Base-by-base conservation (phyloP, 2,113 vertebrate species). In the Cyanoramphus novaezelandiae region DNA sequence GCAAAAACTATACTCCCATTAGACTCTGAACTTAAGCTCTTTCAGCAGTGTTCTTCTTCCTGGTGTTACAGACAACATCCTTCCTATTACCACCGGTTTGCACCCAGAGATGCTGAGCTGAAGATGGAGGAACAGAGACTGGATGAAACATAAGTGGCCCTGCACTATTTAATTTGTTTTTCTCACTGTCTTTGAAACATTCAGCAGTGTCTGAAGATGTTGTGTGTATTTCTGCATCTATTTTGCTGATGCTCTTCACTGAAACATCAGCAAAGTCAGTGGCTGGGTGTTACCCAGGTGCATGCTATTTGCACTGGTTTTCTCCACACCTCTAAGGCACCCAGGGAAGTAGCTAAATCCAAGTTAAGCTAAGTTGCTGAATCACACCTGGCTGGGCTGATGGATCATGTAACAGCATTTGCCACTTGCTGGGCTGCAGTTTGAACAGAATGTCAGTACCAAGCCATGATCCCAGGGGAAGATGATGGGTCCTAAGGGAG, bases 41-140 rank as follows among this genome's bases (percentile, higher is more conserved):
- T 52, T 29, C 33, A 52, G 35, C 7, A 75, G 2, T 11, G 41
- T 23, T 55, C 11, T 57, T 41, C 39, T 65, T 84, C 59, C 28
- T 55, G 33, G 13, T 55, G 44, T 59, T 23, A 60, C 0, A 0
- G 35, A 31, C 17, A 39, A 6, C 1, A 1, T 50, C 37, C 21
- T 67, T 86, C 25, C 33, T 62, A 15, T 33, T 50, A 68, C 67
- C 5, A 3, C 19, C 35, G 46, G 11, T 53, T 67, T 68, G 12
- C 14, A 67, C 20, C 17, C 25, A 50, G 65, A 50, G 27, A 46
- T 0, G 0, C 5, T 83, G 14, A 77, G 19, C 33, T 88, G 71
- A 90, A 52, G 46, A 18, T 35, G 29, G 8, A 19, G 52, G n/a
- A 74, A 70, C 0, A 0, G 0, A 2, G 7, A 59, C 6, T 6